A percentile compares a stretch with the other conserved stretches of the same genome.
Conservation (phyloP, 2,797 vertebrate species). For the Australoheros facetus region DNA sequence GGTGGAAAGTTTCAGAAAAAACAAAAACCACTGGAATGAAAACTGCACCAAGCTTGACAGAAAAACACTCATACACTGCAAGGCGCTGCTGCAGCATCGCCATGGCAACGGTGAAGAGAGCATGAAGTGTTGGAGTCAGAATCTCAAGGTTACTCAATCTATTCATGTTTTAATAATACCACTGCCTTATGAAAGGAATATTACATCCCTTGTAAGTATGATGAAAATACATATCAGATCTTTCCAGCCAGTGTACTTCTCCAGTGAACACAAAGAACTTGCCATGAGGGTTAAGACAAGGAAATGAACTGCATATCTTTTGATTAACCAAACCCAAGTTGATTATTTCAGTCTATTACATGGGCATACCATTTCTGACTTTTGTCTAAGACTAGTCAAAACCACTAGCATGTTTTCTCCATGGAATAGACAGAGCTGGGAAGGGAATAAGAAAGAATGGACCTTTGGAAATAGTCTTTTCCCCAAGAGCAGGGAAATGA, state of each 20-base stretch:
- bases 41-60: slow-evolving; percentile 49
- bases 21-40: slow-evolving; percentile 60
- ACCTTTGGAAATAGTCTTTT: not conserved
- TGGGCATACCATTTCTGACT: slow-evolving; percentile 45
- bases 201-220: slow-evolving; percentile 63
- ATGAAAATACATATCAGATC: slow-evolving; percentile 69
- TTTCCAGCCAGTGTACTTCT: slow-evolving; percentile 25
- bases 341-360: slow-evolving; percentile 53
- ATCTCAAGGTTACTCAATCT: slow-evolving; percentile 81
- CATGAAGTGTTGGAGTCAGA: slow-evolving; percentile 60
- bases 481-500: not conserved
- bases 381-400: slow-evolving; percentile 49
- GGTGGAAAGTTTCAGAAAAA: slow-evolving; percentile 57
- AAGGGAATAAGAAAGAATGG: slow-evolving; percentile 7
- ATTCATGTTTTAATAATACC: slow-evolving; percentile 76
- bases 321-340: slow-evolving; percentile 44
- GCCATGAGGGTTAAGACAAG: slow-evolving; percentile 49
- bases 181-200: slow-evolving; percentile 68
- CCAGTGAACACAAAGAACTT: slow-evolving; percentile 43
- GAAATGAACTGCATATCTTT: slow-evolving; percentile 61
- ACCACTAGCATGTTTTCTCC: slow-evolving; percentile 30
- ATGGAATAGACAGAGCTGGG: slow-evolving; percentile 20
- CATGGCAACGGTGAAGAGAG: slow-evolving; percentile 78
- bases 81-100: slow-evolving; percentile 69
- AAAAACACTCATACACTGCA: slow-evolving; percentile 49